Conservation (phyloP, 2,888 invertebrate genomes). For the Drosophila meridionalis region DNA sequence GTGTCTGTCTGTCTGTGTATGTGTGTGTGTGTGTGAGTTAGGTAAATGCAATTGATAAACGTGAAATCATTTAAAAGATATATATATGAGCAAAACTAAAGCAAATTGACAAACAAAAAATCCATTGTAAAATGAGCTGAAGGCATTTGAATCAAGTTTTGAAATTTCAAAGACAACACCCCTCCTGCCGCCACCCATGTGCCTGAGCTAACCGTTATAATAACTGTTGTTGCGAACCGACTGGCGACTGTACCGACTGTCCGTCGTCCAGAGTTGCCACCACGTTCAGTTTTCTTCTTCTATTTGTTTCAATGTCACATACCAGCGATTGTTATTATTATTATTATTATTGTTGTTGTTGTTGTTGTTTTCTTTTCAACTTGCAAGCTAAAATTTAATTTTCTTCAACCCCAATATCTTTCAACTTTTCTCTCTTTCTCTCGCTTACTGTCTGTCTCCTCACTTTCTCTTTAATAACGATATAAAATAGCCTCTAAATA, state of each 20-base stretch:
- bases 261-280: slow-evolving; percentile 1
- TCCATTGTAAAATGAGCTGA: slow-evolving; percentile 27
- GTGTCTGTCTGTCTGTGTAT: slow-evolving; percentile 6
- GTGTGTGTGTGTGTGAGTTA: slow-evolving; percentile 10
- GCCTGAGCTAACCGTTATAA: slow-evolving; percentile 30
- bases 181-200: slow-evolving; percentile 14
- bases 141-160: slow-evolving; percentile 30
- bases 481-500: slow-evolving; percentile 85
- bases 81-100: neutral
- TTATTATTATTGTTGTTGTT: slow-evolving; percentile 3
- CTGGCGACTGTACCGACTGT: slow-evolving; percentile 15
- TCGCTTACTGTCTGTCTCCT: slow-evolving; percentile 9
- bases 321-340: slow-evolving; percentile 19
- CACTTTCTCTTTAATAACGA: slow-evolving; percentile 74
- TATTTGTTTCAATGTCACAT: slow-evolving; percentile 19
- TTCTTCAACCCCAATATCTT: slow-evolving; percentile 17
- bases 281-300: neutral
- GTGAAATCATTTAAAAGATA: slow-evolving; percentile 17
- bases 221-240: slow-evolving; percentile 18
- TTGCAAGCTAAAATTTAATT: slow-evolving; percentile 57
- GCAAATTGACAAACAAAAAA: slow-evolving; percentile 8
- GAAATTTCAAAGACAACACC: slow-evolving; percentile 34
- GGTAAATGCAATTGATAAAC: slow-evolving; percentile 22
- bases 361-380: slow-evolving; percentile 19
- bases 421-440: slow-evolving; percentile 2